Percentiles rank a stretch among this genome's conserved stretches.
These are phyloP conservation scores for Collichthys lucidus DNA, from an alignment of 2,113 vertebrate genomes.

Conservation along the genomic window DNA sequence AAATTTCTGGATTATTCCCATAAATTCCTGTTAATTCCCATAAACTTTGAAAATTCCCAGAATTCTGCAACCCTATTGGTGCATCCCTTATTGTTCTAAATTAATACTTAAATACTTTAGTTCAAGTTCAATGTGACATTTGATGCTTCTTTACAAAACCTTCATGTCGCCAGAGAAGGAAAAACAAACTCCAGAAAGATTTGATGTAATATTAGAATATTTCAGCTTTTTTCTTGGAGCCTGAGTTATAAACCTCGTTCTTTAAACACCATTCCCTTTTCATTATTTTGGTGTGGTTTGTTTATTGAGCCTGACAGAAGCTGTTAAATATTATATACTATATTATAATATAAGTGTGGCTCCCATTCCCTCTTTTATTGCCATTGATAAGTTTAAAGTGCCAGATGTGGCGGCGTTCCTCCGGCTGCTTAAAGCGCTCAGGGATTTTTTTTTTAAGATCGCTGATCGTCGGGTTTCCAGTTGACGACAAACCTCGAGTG, in stretches of 20 bases:
- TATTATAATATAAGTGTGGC: not conserved
- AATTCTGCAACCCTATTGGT: too few relatives aligned
- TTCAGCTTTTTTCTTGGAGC: not conserved
- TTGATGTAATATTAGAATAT: not conserved
- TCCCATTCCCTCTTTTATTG: conserved; percentile 25
- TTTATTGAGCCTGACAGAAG: conserved; percentile 31
- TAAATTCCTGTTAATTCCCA: too few relatives aligned
- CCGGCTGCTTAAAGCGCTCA: not conserved
- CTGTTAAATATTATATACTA: conserved; percentile 49
- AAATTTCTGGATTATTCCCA: too few relatives aligned
- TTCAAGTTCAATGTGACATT: not conserved
- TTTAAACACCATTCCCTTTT: not conserved
- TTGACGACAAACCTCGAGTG: not conserved
- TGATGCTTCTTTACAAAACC: not conserved
- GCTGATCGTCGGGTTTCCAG: not conserved
- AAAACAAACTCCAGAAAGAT: not conserved
- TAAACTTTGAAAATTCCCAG: too few relatives aligned
- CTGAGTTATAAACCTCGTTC: too few relatives aligned
- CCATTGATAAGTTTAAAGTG: conserved; percentile 38
- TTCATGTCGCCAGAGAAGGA: not conserved
- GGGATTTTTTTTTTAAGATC: not conserved
- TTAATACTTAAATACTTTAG: not conserved
- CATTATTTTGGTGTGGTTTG: conserved; percentile 5
- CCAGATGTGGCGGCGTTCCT: conserved; percentile 32
- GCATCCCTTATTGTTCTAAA: not conserved